phyloP scores from a whole-genome alignment of 2,888 invertebrate genomes.

The Ctenicera cuprea region DNA sequence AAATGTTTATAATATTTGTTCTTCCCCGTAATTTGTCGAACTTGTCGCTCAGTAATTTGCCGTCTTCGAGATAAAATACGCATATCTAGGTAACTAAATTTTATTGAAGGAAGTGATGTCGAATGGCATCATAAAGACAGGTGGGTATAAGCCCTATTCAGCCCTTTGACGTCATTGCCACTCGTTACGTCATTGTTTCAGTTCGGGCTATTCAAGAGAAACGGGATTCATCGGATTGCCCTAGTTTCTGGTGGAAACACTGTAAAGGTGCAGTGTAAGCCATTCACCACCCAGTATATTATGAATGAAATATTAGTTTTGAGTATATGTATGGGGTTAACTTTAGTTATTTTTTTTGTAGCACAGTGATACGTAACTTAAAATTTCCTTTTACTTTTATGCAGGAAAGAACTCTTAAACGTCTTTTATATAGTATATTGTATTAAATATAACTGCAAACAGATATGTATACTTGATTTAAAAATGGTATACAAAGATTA shows the following conservation, averaged over 20 bases:
- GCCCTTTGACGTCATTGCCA: constrained; percentile 39
- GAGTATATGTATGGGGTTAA: background rate
- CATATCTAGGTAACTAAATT: background rate
- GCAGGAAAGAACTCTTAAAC: too few species aligned
- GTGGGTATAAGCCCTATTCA: constrained; percentile 18
- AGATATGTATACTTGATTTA: too few species aligned
- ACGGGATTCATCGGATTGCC: constrained; percentile 42
- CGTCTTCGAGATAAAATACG: too few species aligned
- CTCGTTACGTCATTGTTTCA: constrained; percentile 43
- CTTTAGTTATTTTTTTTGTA: background rate
- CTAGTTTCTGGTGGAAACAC: constrained; percentile 38
- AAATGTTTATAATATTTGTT: too few species aligned
- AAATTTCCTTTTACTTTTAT: too few species aligned
- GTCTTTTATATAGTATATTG: too few species aligned
- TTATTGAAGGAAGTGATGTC: background rate
- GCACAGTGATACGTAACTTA: too few species aligned
- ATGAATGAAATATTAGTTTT: constrained; percentile 42
- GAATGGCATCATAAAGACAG: background rate
- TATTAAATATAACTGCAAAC: too few species aligned
- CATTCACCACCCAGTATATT: constrained; percentile 40
- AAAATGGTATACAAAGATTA: too few species aligned
- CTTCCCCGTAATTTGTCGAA: too few species aligned
- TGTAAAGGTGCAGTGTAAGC: constrained; percentile 32
- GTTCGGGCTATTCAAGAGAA: constrained; percentile 30
- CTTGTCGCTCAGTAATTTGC: too few species aligned